Evolutionary conservation across 2,888 invertebrate species (phyloP).

Genomic region (Petrophora chlorosata): DNA sequence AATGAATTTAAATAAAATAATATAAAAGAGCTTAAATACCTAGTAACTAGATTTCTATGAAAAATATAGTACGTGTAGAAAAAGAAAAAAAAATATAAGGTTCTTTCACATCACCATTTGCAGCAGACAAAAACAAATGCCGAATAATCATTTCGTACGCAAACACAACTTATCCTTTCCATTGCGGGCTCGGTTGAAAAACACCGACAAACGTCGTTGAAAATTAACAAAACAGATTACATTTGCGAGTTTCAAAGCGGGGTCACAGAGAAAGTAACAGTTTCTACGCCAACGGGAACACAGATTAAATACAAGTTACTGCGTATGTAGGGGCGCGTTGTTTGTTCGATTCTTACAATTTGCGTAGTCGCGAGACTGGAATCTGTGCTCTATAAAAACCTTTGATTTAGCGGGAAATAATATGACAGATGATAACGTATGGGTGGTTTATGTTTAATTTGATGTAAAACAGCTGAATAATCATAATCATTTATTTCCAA

Average conservation of each 20-base stretch:
- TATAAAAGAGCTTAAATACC: no score
- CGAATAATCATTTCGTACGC: slow-evolving; percentile 49
- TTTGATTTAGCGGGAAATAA: slow-evolving; percentile 40
- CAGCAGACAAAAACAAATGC: slow-evolving; percentile 41
- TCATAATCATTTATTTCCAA: no score
- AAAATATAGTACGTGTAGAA: background rate
- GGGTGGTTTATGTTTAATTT: background rate
- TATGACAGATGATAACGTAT: slow-evolving; percentile 23
- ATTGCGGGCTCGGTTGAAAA: slow-evolving; percentile 53
- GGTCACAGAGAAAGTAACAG: no score
- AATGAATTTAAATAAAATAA: no score
- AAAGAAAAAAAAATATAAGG: slow-evolving; percentile 1
- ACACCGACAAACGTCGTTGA: slow-evolving; percentile 64
- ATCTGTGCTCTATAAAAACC: slow-evolving; percentile 42
- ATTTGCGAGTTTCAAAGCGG: slow-evolving; percentile 67
- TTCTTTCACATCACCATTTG: slow-evolving; percentile 23
- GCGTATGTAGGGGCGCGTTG: slow-evolving; percentile 64
- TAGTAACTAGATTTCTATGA: no score
- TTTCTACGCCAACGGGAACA: no score
- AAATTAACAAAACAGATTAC: slow-evolving; percentile 83
- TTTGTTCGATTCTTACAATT: slow-evolving; percentile 74
- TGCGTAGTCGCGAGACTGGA: slow-evolving; percentile 53
- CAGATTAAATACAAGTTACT: no score
- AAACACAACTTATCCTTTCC: slow-evolving; percentile 55
- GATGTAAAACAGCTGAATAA: no score